Evolutionary conservation across 2,113 vertebrate genomes (phyloP).

Genomic region (Meles meles): DNA sequence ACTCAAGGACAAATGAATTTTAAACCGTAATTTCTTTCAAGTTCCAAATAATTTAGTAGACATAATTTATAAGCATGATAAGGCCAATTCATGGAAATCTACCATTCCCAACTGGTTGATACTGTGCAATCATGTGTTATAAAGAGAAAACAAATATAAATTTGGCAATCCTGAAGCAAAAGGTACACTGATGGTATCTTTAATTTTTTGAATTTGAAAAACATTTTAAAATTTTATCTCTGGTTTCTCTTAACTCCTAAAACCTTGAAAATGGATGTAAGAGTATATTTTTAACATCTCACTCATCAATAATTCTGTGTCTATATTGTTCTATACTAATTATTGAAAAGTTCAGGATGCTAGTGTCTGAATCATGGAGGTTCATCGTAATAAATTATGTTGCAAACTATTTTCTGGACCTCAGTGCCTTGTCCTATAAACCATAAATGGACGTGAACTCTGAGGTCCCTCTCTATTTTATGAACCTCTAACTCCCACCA

Average conservation of each 20-base stretch:
- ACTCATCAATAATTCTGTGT: not conserved
- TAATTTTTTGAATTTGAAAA: conserved; percentile 21
- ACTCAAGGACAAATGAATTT: not conserved
- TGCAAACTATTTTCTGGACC: not conserved
- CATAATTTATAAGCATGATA: not conserved
- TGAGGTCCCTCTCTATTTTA: not conserved
- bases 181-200: not conserved
- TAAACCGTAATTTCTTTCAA: not conserved
- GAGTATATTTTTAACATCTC: not conserved
- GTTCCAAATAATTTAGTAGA: not conserved
- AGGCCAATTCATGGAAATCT: not conserved
- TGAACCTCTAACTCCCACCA: not conserved
- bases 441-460: not conserved
- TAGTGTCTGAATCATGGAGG: not conserved
- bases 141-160: not conserved
- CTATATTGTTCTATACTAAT: not conserved
- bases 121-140: not conserved
- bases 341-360: not conserved
- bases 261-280: not conserved
- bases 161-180: not conserved
- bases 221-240: not conserved
- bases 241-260: not conserved
- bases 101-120: not conserved
- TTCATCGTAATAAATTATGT: not conserved
- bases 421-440: not conserved